These are phyloP conservation scores for Germaria angustata DNA, from an alignment of 2,888 invertebrate genomes.

Conservation along the genomic window DNA sequence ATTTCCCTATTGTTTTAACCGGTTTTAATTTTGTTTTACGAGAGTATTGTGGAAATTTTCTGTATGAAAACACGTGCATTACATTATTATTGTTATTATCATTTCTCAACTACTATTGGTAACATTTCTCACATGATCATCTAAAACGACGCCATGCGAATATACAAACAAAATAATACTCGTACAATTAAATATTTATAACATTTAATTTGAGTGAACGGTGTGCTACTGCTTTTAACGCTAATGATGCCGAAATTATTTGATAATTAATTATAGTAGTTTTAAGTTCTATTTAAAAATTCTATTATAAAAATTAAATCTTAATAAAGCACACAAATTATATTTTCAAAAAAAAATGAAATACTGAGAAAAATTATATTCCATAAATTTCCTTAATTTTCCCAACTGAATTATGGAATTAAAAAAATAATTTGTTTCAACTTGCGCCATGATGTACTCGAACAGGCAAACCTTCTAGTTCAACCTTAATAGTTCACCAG, in stretches of 20 bases:
- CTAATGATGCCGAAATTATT: not conserved
- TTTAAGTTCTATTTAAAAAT: too few relatives aligned
- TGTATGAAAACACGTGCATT: constrained; percentile 49
- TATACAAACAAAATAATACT: not conserved
- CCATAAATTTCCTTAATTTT: too few relatives aligned
- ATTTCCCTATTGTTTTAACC: constrained; percentile 31
- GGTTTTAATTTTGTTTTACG: constrained; percentile 33
- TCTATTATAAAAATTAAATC: too few relatives aligned
- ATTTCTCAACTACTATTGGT: constrained; percentile 3
- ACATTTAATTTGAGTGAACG: constrained; percentile 4
- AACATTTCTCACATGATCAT: constrained; percentile 61
- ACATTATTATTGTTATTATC: constrained; percentile 23
- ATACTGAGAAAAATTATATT: too few relatives aligned
- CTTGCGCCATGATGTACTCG: too few relatives aligned
- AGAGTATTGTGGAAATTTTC: constrained; percentile 55
- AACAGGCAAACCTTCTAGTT: too few relatives aligned
- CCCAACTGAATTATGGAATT: too few relatives aligned
- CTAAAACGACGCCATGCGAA: constrained; percentile 19
- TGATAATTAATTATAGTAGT: too few relatives aligned
- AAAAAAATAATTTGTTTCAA: too few relatives aligned
- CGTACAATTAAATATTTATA: constrained; percentile 16
- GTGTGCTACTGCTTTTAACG: constrained; percentile 18
- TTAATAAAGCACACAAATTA: too few relatives aligned
- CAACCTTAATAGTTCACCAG: too few relatives aligned
- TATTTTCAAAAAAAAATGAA: too few relatives aligned